Base-by-base conservation (phyloP, 2,797 vertebrate species). In the Oryzias dopingdopingensis region DNA sequence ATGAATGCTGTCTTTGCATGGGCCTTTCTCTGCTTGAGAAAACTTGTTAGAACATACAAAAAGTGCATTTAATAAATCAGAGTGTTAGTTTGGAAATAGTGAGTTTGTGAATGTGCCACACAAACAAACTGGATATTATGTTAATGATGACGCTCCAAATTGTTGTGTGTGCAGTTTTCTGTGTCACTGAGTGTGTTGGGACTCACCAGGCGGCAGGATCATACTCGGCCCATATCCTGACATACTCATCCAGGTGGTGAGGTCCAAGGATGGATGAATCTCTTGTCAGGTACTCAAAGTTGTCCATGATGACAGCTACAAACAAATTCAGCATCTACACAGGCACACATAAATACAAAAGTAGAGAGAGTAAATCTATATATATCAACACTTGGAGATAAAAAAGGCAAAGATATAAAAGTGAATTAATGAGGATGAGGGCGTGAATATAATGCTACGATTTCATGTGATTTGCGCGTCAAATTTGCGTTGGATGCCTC, bases 291-390 rank as follows among this genome's bases (percentile, higher is more conserved):
- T 98, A 98, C 82, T 98, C 96, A 75, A 98, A 98, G 89, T 98
- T 98, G 84, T 98, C 95, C 96, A 98, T 97, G 87, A 98, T 97
- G 80, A 98, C 96, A 2, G 96, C 96, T 0, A 97, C 96, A 56
- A 98, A 98, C 57, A 97, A 92, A 86, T 98, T 97, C 85, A 98
- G 89, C 95, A 97, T 98, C 96, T 96, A 56, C 4, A 72, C 23
- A 76, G 48, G 67, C 32, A 62, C 2, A 59, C 15, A 52, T 13
- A 41, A 14, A 24, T 41, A 59, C 15, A 14, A 29, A 52, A 6
- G 26, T 7, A 60, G 42, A 40, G 26, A 53, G 24, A 46, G 41
- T 20, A 49, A 49, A 26, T 6, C 52, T 17, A 14, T 45, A 16
- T 29, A 10, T 50, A 29, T 18, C 0, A 13, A 15, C 12, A 29